Conservation (phyloP, 2,797 vertebrate species). For the Cryptoprocta ferox region DNA sequence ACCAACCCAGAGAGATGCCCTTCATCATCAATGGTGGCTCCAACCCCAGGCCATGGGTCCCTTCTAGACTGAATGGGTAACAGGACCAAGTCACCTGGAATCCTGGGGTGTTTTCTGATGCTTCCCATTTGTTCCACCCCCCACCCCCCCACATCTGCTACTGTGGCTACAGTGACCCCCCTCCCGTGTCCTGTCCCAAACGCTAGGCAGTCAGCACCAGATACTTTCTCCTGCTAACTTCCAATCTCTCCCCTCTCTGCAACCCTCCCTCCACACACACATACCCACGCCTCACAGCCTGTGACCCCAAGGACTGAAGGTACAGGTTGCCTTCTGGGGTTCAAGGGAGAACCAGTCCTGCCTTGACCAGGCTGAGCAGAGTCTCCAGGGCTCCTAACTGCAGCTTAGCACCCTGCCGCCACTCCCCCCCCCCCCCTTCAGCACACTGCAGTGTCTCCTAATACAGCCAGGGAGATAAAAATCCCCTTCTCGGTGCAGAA, state of each 20-base stretch:
- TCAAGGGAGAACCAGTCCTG: not conserved
- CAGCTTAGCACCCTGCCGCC: not conserved
- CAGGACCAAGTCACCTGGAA: not conserved
- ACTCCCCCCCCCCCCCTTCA: not conserved
- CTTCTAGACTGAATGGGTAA: not conserved
- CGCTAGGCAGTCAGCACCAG: not conserved
- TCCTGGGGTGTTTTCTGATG: not conserved
- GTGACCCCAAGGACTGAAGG: not conserved
- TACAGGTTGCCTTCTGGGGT: not conserved
- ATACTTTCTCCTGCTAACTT: not conserved
- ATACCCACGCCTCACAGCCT: not conserved
- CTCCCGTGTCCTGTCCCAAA: fast-evolving
- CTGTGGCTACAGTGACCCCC: not conserved
- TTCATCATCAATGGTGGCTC: not conserved
- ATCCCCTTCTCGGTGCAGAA: not conserved
- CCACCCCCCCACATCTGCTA: not conserved
- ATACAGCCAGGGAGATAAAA: not conserved
- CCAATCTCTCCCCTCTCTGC: fast-evolving
- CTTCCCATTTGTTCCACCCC: not conserved
- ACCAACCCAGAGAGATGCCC: not conserved
- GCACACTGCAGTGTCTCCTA: not conserved
- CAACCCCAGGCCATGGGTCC: not conserved
- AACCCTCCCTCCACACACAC: not conserved
- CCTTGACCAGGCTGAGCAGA: not conserved
- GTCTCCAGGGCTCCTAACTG: not conserved